phyloP scores from a whole-genome alignment of 2,797 vertebrate species.

The Falco columbarius region DNA sequence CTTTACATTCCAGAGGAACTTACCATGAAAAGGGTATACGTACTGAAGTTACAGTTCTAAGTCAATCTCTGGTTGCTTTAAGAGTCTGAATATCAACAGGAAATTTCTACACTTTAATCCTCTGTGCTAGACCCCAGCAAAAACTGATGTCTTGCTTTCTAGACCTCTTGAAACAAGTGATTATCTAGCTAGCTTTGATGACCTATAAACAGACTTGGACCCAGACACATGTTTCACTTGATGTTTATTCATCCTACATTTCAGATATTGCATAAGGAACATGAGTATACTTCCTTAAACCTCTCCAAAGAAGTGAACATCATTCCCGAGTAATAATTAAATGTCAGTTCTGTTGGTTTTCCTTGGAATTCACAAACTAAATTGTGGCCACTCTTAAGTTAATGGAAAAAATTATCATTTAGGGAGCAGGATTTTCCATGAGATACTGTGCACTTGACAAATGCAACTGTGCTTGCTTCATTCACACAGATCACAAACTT shows the following conservation, averaged over 20 bases:
- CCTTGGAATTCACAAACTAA: neutral
- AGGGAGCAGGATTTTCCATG: neutral
- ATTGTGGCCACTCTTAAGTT: neutral
- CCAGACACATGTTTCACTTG: neutral
- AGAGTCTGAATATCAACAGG: neutral
- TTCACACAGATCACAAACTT: neutral
- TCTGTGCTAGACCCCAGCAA: neutral
- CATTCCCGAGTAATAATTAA: neutral
- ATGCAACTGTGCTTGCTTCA: neutral
- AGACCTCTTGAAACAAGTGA: neutral
- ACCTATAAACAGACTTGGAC: neutral
- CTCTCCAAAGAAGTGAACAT: neutral
- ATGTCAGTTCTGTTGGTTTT: neutral
- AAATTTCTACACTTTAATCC: neutral
- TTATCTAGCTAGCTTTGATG: neutral
- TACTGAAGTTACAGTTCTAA: neutral
- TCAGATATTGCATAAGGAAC: neutral
- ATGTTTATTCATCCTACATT: neutral
- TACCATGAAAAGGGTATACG: neutral
- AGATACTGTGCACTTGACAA: neutral
- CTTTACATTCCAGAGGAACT: neutral
- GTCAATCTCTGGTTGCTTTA: neutral
- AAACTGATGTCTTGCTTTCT: neutral
- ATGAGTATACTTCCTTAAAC: neutral
- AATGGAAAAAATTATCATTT: neutral